phyloP scores from a whole-genome alignment of 2,113 vertebrate species.

The Cnemophilus loriae region DNA sequence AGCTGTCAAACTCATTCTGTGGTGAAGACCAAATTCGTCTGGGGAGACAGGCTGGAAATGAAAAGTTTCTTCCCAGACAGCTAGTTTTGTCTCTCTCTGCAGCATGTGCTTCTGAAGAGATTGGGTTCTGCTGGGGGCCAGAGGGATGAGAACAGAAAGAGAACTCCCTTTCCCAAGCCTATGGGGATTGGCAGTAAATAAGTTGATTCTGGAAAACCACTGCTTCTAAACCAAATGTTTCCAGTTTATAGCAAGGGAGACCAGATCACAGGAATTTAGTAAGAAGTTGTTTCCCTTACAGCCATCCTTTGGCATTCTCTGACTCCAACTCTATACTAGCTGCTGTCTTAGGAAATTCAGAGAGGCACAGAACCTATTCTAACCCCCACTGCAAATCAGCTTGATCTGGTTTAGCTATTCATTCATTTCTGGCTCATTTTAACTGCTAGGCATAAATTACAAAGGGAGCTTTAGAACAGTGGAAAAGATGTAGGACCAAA shows the following conservation, averaged over 20 bases:
- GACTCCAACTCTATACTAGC: background rate
- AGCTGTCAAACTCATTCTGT: conserved; percentile 60
- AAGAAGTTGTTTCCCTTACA: background rate
- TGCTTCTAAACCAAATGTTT: conserved; percentile 5
- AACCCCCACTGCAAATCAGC: background rate
- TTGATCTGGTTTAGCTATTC: background rate
- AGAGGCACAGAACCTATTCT: background rate
- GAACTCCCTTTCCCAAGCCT: background rate
- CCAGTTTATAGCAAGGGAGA: background rate
- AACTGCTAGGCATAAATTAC: background rate
- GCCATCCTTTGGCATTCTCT: background rate
- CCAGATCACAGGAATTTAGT: background rate
- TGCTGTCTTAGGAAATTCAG: background rate
- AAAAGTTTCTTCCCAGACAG: conserved; percentile 45
- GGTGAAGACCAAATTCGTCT: conserved; percentile 45
- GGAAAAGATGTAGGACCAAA: background rate
- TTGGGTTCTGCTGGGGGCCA: background rate
- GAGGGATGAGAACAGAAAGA: background rate
- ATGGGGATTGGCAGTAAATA: background rate
- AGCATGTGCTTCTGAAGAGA: background rate
- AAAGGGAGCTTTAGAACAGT: background rate
- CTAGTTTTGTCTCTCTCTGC: background rate
- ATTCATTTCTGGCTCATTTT: background rate
- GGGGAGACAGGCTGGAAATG: conserved; percentile 18
- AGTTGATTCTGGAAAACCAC: background rate